These are phyloP conservation scores for Oligia latruncula DNA, from an alignment of 2,888 invertebrate genomes.

Conservation along the genomic window DNA sequence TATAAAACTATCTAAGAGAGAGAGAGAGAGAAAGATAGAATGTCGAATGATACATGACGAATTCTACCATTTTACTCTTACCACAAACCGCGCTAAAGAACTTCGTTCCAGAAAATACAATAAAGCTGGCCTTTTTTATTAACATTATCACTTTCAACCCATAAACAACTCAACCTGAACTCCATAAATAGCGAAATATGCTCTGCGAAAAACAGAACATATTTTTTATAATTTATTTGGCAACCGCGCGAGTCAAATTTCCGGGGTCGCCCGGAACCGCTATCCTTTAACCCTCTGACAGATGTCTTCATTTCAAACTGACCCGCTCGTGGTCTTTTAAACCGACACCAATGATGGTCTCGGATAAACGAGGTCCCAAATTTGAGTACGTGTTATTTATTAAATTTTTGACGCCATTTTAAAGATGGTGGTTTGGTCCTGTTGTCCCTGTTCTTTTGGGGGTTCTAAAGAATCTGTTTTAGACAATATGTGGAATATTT, in stretches of 20 bases:
- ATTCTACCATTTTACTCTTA: background rate
- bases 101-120: background rate
- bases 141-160: constrained; percentile 38
- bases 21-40: background rate
- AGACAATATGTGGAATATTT: background rate
- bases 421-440: background rate
- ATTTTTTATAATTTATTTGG: constrained; percentile 70
- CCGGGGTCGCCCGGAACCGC: constrained; percentile 65
- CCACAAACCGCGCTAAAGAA: background rate
- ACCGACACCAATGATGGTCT: constrained; percentile 59
- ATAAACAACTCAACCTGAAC: constrained; percentile 44
- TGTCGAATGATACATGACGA: background rate
- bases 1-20: background rate
- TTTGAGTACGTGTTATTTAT: constrained; percentile 45
- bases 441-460: background rate
- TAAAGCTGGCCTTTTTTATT: constrained; percentile 3
- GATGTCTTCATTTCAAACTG: constrained; percentile 72
- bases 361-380: constrained; percentile 49
- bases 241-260: constrained; percentile 70
- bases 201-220: constrained; percentile 53
- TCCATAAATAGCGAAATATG: constrained; percentile 55
- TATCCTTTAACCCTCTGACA: constrained; percentile 69
- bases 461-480: background rate
- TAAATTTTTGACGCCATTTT: constrained; percentile 15
- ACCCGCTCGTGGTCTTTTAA: constrained; percentile 63